Conservation (phyloP, 1,140 invertebrate genomes). For the Rhyacophila brunnea region DNA sequence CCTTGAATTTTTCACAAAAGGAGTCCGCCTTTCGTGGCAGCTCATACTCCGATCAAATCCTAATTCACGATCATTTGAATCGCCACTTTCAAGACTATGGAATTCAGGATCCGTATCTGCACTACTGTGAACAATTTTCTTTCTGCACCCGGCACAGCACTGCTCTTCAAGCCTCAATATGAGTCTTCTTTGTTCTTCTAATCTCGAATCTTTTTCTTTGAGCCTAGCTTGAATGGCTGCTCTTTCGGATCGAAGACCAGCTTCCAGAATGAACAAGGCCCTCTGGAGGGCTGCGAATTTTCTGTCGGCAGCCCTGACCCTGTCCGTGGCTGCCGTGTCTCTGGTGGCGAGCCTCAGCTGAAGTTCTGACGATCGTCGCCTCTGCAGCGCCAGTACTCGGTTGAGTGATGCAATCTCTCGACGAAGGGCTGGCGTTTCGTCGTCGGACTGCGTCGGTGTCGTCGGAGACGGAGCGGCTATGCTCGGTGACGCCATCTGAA, state of each 20-base stretch:
- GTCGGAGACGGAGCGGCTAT: conserved; percentile 33
- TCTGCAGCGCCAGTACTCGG: conserved; percentile 55
- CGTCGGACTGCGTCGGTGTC: no score
- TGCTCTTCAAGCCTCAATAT: conserved; percentile 60
- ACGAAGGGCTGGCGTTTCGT: conserved; percentile 52
- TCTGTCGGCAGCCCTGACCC: conserved; percentile 63
- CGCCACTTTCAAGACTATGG: conserved; percentile 58
- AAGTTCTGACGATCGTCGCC: conserved; percentile 57
- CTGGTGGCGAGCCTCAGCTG: conserved; percentile 61
- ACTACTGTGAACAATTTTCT: conserved; percentile 54
- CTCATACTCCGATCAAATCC: conserved; percentile 55
- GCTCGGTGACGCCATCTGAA: conserved; percentile 50
- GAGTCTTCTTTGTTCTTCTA: conserved; percentile 67
- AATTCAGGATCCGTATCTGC: conserved; percentile 56
- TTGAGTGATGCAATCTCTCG: conserved; percentile 62
- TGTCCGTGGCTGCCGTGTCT: conserved; percentile 59
- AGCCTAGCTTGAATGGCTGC: conserved; percentile 67
- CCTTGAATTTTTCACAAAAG: conserved; percentile 54
- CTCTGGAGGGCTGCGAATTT: conserved; percentile 66
- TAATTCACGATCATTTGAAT: conserved; percentile 49
- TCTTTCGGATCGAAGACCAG: conserved; percentile 71
- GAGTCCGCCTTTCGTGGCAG: conserved; percentile 56
- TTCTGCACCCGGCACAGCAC: conserved; percentile 60
- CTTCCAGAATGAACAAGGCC: conserved; percentile 64
- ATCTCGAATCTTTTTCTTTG: conserved; percentile 68